These are phyloP conservation scores for Erynnis tages DNA, from an alignment of 2,888 invertebrate genomes.

Conservation along the genomic window DNA sequence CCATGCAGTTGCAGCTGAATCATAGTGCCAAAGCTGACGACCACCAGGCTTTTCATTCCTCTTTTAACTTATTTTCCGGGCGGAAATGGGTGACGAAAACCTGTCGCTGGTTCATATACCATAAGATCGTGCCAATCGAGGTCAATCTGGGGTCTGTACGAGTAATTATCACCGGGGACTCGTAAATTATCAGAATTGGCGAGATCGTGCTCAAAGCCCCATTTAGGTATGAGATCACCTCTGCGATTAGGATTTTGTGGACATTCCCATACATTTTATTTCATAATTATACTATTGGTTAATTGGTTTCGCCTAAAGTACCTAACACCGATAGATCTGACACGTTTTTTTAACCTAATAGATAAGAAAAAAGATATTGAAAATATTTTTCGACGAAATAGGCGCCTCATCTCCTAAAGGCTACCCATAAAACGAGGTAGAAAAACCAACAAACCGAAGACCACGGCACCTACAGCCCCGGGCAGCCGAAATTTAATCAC, in stretches of 20 bases:
- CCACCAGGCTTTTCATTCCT: too few relatives aligned
- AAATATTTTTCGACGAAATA: too few relatives aligned
- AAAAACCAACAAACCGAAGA: slow-evolving; percentile 71
- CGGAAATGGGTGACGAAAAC: too few relatives aligned
- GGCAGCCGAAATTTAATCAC: slow-evolving; percentile 71
- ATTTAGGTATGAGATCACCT: slow-evolving; percentile 21
- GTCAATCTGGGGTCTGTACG: background rate
- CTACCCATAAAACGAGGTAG: slow-evolving; percentile 51
- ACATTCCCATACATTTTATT: background rate
- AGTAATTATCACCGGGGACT: slow-evolving; percentile 1
- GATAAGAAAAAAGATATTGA: too few relatives aligned
- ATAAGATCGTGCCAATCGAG: background rate
- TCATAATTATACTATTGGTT: background rate
- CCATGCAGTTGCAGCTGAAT: too few relatives aligned
- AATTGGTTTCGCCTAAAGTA: too few relatives aligned
- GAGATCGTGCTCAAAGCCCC: background rate
- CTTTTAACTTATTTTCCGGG: too few relatives aligned
- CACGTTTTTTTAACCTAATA: too few relatives aligned
- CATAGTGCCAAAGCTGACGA: too few relatives aligned
- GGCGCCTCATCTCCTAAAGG: slow-evolving; percentile 47
- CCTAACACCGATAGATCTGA: too few relatives aligned
- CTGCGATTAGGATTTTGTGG: background rate
- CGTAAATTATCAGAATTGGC: slow-evolving; percentile 5
- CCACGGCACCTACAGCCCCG: slow-evolving; percentile 68
- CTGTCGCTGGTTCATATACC: too few relatives aligned